phyloP scores from a whole-genome alignment of 2,888 invertebrate genomes.

The Drosophila borborema region DNA sequence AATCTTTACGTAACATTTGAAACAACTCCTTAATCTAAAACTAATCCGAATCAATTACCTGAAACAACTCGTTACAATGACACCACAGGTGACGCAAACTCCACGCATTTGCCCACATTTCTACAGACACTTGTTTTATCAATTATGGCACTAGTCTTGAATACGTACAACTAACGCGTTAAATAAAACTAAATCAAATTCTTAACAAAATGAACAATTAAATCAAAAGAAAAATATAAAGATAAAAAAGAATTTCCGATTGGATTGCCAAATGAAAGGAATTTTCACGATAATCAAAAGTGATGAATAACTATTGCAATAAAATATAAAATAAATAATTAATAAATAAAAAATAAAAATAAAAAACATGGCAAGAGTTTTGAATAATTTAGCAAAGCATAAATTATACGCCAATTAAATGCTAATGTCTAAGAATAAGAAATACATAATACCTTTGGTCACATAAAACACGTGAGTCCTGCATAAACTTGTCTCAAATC shows the following conservation, averaged over 20 bases:
- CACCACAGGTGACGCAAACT: slow-evolving; percentile 84
- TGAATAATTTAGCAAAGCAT: slow-evolving; percentile 63
- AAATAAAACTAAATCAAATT: slow-evolving; percentile 13
- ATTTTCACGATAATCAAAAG: slow-evolving; percentile 71
- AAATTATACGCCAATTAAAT: slow-evolving; percentile 57
- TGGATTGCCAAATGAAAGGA: slow-evolving; percentile 68
- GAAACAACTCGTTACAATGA: slow-evolving; percentile 39
- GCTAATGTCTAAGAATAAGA: slow-evolving; percentile 47
- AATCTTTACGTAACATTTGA: slow-evolving; percentile 41
- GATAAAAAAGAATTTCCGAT: slow-evolving; percentile 31
- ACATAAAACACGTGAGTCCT: slow-evolving; percentile 76
- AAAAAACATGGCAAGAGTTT: slow-evolving; percentile 51
- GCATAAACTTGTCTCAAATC: slow-evolving; percentile 77
- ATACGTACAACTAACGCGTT: slow-evolving; percentile 62
- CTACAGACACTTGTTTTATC: slow-evolving; percentile 84
- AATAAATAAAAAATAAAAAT: slow-evolving; percentile 28
- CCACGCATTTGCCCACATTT: slow-evolving; percentile 83
- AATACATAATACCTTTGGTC: slow-evolving; percentile 68
- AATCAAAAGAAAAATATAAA: slow-evolving; percentile 6
- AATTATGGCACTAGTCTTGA: slow-evolving; percentile 79
- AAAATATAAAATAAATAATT: slow-evolving; percentile 40
- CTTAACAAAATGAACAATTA: slow-evolving; percentile 19
- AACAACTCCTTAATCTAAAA: slow-evolving; percentile 33
- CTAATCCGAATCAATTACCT: slow-evolving; percentile 26
- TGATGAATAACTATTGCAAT: slow-evolving; percentile 57